phyloP scores from a whole-genome alignment of 2,113 vertebrate genomes.

The Axis porcinus region DNA sequence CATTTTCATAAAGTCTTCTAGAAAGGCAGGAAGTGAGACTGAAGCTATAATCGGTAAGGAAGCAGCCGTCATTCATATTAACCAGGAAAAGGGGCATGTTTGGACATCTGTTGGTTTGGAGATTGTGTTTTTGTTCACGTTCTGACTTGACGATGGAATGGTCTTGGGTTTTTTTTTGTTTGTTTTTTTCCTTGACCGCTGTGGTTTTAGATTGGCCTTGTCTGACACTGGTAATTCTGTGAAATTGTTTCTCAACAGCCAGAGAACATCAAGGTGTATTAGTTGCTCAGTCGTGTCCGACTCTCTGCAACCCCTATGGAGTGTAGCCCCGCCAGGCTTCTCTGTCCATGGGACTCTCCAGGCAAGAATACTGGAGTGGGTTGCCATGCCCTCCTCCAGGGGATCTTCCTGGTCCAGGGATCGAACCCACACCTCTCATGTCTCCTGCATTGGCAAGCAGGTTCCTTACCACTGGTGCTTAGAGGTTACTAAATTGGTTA shows the following conservation, averaged over 20 bases:
- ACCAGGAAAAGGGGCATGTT: background rate
- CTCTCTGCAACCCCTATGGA: background rate
- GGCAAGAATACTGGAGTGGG: background rate
- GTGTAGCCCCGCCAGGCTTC: rapidly evolving
- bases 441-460: rapidly evolving
- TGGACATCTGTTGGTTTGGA: background rate
- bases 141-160: rapidly evolving
- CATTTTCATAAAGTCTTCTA: background rate
- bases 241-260: background rate
- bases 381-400: background rate
- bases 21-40: background rate
- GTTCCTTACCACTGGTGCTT: background rate
- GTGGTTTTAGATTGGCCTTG: background rate
- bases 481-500: background rate
- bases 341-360: background rate
- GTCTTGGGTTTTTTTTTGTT: background rate
- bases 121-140: background rate
- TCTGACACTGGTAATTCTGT: background rate
- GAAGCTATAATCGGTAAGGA: background rate
- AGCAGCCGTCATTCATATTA: background rate
- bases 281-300: rapidly evolving
- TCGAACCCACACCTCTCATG: rapidly evolving
- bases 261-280: background rate
- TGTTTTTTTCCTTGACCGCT: background rate
- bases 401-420: background rate